Base-by-base conservation (phyloP, 2,113 vertebrate genomes). In the Pheucticus melanocephalus region DNA sequence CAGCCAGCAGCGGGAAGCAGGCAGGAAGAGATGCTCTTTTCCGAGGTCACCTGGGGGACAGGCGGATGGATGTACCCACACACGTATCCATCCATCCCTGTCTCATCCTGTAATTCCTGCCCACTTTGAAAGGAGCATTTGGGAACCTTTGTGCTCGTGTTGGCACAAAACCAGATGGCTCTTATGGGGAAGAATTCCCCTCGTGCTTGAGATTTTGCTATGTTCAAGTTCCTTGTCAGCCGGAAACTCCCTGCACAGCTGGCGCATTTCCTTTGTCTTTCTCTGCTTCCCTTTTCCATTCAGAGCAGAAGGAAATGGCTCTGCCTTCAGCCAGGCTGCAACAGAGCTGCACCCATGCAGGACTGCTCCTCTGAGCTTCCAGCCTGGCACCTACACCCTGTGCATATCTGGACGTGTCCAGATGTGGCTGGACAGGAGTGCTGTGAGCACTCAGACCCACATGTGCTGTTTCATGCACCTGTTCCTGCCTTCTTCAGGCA, bases 1-100 rank as follows among this genome's bases (percentile, higher is more conserved):
- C 30, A 20, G 86, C 51, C 91, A 57, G 85, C 7, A 0, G 90
- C 85, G 71, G 87, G 14, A 23, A 2, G 44, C 78, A 64, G 78
- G 85, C 85, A 94, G 95, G 96, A 96, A 94, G 90, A 57, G 91
- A 90, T 92, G 86, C 80, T 93, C 33, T 28, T 82, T 80, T 14
- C 86, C 15, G 1, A 85, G 95, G 96, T 93, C 94, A 86, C 80
- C 51, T 31, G 68, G 51, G 60, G 94, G 90, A 22, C 83, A 24
- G 86, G 86, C 9, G 13, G 59, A 19, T 54, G 71, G 76, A 73
- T 16, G 25, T 45, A 10, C 33, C 72, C 33, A 4, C 68, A 28
- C 79, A 59, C 59, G 39, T 48, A 47, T 79, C 77, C 82, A 84
- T 75, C 92, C 61, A 4, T 75, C 89, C 83, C 72, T 16, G 76